These are phyloP conservation scores for Mobula hypostoma DNA, from an alignment of 2,113 vertebrate species.

Conservation along the genomic window DNA sequence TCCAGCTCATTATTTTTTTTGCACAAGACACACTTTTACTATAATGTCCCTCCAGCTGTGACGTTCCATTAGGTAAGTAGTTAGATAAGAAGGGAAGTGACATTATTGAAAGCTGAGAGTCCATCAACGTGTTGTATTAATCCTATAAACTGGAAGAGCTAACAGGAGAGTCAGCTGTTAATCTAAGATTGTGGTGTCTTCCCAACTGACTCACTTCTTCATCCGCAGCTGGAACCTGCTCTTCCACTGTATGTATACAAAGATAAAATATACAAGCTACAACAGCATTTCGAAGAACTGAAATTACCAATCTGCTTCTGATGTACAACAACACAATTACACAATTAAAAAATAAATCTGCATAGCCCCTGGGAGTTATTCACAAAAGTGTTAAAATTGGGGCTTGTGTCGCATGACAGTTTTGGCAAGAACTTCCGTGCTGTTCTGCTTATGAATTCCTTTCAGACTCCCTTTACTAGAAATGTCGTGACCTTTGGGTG, in stretches of 20 bases:
- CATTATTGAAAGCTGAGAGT: neutral
- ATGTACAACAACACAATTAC: neutral
- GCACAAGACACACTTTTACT: neutral
- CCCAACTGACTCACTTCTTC: neutral
- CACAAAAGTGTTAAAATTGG: neutral
- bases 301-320: neutral
- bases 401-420: neutral
- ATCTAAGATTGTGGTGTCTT: neutral
- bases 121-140: neutral
- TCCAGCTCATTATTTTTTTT: neutral
- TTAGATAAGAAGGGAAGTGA: neutral
- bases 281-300: neutral
- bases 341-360: neutral
- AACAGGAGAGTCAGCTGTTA: neutral
- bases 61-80: neutral
- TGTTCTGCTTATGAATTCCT: neutral
- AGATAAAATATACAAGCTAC: neutral
- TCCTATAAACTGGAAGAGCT: neutral
- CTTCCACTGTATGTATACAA: neutral
- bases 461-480: constrained; percentile 17
- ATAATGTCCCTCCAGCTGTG: neutral
- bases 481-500: constrained; percentile 27
- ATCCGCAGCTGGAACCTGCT: neutral
- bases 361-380: neutral
- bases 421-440: neutral